Percentiles rank a stretch among this genome's conserved stretches.
phyloP scores from a whole-genome alignment of 2,888 invertebrate genomes.

The Teinopalpus imperialis region DNA sequence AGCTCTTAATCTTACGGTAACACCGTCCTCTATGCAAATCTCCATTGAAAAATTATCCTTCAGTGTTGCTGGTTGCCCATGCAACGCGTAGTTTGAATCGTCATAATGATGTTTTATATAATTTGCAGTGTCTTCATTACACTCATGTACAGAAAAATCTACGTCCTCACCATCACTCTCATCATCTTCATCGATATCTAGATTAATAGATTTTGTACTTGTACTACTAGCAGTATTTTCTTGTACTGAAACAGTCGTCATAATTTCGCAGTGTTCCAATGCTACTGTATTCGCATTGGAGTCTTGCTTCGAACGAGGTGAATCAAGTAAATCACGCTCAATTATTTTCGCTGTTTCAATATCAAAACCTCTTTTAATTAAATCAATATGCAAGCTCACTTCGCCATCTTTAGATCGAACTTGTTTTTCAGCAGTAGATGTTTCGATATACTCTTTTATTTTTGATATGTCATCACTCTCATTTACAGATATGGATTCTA shows the following conservation, averaged over 20 bases:
- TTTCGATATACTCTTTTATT: slow-evolving; percentile 66
- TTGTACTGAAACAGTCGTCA: slow-evolving; percentile 31
- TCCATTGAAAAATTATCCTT: slow-evolving; percentile 72
- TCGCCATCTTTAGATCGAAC: slow-evolving; percentile 32
- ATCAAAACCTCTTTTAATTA: slow-evolving; percentile 71
- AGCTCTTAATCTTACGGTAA: slow-evolving; percentile 59
- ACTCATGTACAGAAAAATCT: slow-evolving; percentile 57
- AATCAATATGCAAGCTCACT: slow-evolving; percentile 56
- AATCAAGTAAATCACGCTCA: slow-evolving; percentile 67
- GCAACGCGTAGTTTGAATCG: slow-evolving; percentile 38
- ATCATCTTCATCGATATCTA: slow-evolving; percentile 44
- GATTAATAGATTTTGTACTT: slow-evolving; percentile 33
- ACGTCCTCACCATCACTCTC: slow-evolving; percentile 50
- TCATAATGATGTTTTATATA: slow-evolving; percentile 49
- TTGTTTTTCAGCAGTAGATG: slow-evolving; percentile 34
- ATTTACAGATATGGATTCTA: slow-evolving; percentile 27
- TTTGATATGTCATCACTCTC: slow-evolving; percentile 64
- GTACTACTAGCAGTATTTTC: slow-evolving; percentile 35
- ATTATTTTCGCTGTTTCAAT: slow-evolving; percentile 69
- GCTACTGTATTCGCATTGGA: slow-evolving; percentile 19
- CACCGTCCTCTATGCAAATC: slow-evolving; percentile 64
- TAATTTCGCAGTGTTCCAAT: slow-evolving; percentile 30
- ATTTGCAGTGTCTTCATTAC: slow-evolving; percentile 57
- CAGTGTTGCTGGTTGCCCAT: slow-evolving; percentile 43
- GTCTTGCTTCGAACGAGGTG: slow-evolving; percentile 39